Evolutionary conservation across 2,888 invertebrate genomes (phyloP), one percentile per base, ranked within the genome.

Genomic region (Torymus texanus): DNA sequence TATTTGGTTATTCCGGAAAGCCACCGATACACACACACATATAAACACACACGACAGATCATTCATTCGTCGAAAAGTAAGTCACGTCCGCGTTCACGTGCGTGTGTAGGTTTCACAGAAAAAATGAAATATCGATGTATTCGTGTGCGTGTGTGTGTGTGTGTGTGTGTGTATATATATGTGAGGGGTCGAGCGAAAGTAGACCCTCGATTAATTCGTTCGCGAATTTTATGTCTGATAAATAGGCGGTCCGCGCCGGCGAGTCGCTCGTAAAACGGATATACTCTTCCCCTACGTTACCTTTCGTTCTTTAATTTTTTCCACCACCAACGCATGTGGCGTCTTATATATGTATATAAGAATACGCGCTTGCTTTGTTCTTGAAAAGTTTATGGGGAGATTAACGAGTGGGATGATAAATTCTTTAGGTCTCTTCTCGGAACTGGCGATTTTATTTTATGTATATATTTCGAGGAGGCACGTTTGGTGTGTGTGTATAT

Each of bases 21-120:
- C n/a, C n/a, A n/a, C n/a, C n/a, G n/a, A n/a, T n/a, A n/a, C n/a
- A n/a, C n/a, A n/a, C n/a, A n/a, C n/a, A n/a, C n/a, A n/a, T n/a
- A n/a, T n/a, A n/a, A n/a, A n/a, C n/a, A n/a, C n/a, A n/a, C n/a
- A n/a, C 41, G 41, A 41, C 41, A 8, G 41, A 41, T 41, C 41
- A 41, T 41, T 41, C 41, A 41, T 41, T 41, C 41, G 13, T 29
- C 56, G 71, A 62, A 67, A 63, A 41, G 41, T 74, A 74, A 78
- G 79, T 79, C 79, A 79, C 79, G 79, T 75, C 29, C 63, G 29
- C 11, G 65, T 14, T 51, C 2, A 66, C 12, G 18, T 66, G 14
- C 66, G 11, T 12, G 12, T 50, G n/a, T 18, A 12, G 3, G 4
- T 24, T 41, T 41, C 5, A 14, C 12, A 14, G 53, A 53, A 61